Percentiles rank a stretch among this genome's conserved stretches.
phyloP scores from a whole-genome alignment of 2,113 vertebrate species.

The Helogale parvula region DNA sequence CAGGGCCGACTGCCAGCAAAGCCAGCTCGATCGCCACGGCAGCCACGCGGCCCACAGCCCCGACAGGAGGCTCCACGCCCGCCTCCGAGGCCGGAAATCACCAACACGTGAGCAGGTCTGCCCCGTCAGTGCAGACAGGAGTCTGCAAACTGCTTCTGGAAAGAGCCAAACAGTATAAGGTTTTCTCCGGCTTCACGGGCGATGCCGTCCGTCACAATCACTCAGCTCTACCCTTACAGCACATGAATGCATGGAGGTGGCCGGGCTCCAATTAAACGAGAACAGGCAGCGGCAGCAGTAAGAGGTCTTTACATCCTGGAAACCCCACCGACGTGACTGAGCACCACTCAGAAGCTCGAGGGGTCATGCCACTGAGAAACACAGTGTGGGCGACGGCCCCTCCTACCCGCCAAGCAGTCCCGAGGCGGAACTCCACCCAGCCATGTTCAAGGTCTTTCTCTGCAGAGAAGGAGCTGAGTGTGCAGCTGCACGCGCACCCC shows the following conservation, averaged over 20 bases:
- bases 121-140: background rate
- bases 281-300: too few relatives aligned
- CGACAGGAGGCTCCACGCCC: accelerated
- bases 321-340: background rate
- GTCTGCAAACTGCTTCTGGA: background rate
- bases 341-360: background rate
- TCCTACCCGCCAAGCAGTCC: background rate
- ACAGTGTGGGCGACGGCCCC: accelerated
- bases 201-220: background rate
- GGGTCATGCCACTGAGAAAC: background rate
- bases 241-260: accelerated
- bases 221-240: background rate
- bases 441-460: background rate
- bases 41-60: background rate
- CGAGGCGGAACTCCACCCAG: background rate
- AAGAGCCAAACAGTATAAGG: background rate
- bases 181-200: background rate
- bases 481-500: background rate
- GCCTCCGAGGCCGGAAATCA: background rate
- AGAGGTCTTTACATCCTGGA: too few relatives aligned
- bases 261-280: background rate
- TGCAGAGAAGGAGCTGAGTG: background rate
- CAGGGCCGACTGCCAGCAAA: background rate
- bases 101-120: accelerated
- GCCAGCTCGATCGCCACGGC: background rate